phyloP scores from a whole-genome alignment of 2,113 vertebrate species.

The Sturnira hondurensis region DNA sequence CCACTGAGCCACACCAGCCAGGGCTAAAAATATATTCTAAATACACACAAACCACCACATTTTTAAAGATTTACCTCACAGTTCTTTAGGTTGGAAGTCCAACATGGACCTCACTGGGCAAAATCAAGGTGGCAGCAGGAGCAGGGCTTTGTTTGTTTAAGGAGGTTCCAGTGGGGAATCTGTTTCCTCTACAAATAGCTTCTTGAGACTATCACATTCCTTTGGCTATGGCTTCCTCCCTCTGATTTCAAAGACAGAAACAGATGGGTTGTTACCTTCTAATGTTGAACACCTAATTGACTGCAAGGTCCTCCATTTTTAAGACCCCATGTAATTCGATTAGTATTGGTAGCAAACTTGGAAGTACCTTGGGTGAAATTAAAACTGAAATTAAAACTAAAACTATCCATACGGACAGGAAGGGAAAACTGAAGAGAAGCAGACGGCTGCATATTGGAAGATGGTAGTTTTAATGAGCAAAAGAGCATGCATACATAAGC shows the following conservation, averaged over 20 bases:
- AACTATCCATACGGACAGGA: background rate
- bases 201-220: rapidly evolving
- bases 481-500: too few species aligned
- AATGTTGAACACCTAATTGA: background rate
- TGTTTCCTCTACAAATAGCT: background rate
- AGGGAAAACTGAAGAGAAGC: background rate
- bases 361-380: background rate
- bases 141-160: background rate
- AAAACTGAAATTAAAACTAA: background rate
- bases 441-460: background rate
- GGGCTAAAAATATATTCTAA: background rate
- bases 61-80: background rate
- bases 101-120: background rate
- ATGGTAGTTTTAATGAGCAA: background rate
- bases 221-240: background rate
- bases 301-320: background rate
- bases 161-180: background rate
- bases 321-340: background rate
- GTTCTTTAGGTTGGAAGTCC: background rate
- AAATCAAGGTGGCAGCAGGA: background rate
- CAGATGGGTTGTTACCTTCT: background rate
- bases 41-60: background rate
- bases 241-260: background rate
- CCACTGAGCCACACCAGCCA: too few species aligned
- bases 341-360: background rate